Evolutionary conservation across 2,113 vertebrate species (phyloP), one percentile per base, ranked within the genome.

Genomic region (Nansenia antarctica): DNA sequence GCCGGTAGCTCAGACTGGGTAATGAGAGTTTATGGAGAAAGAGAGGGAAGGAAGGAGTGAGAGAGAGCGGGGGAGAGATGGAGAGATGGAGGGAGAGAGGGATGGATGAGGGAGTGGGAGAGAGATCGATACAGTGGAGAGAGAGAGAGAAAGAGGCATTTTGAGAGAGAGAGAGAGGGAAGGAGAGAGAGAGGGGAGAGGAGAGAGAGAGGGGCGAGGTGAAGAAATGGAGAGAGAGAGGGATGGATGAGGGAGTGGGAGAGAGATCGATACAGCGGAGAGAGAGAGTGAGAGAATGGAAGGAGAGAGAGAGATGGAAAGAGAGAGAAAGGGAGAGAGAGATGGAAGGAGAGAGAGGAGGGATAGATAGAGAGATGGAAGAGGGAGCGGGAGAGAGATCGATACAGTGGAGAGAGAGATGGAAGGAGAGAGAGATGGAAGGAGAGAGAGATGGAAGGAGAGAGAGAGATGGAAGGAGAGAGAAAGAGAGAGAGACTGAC

Each of bases 1-100:
- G 90, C 78, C 87, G 72, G 88, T 88, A 85, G 91, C 89, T 91
- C 82, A 90, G 87, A 92, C 89, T 91, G 87, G 86, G 87, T 93
- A 94, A 95, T 92, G 87, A 94, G 92, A 86, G 86, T 79, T 77
- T 87, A 82, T 39, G 65, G 68, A 67, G 61, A 58, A 52, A 69
- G 27, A 61, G 62, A 82, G 70, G 81, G 62, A 63, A 61, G 73
- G 64, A 65, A 30, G 65, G 69, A 73, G 81, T 80, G 54, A 74
- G 60, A 53, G 73, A 47, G 42, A 64, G 72, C 73, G 22, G 70
- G 78, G 69, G 47, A 80, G 79, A 42, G 29, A 70, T 53, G 65
- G 72, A 66, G 71, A 53, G 76, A 72, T 26, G 27, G 31, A 57
- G 14, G 29, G 24, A 14, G 45, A 31, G 62, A 65, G 39, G 2